Evolutionary conservation across 2,113 vertebrate genomes (phyloP).

Genomic region (Hippocampus comes): DNA sequence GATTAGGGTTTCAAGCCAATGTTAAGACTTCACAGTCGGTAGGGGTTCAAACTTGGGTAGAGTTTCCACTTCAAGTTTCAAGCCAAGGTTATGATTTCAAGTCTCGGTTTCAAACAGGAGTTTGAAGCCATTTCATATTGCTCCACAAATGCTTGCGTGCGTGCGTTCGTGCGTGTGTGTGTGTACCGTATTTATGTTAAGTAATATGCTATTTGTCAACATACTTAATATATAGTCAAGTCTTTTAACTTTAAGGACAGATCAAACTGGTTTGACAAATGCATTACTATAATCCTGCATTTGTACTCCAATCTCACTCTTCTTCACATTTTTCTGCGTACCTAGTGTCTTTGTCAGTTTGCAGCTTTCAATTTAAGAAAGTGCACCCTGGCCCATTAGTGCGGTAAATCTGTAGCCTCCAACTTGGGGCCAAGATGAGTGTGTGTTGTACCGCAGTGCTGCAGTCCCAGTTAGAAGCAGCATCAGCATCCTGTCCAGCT

Average conservation of each 20-base stretch:
- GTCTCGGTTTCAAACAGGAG: too few relatives aligned
- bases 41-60: too few relatives aligned
- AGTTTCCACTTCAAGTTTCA: too few relatives aligned
- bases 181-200: background rate
- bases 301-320: slow-evolving; percentile 11
- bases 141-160: background rate
- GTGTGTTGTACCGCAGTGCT: slow-evolving; percentile 68
- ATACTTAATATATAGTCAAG: too few relatives aligned
- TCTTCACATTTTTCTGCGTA: slow-evolving; percentile 5
- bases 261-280: background rate
- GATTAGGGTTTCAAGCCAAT: background rate
- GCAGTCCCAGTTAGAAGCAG: slow-evolving; percentile 55
- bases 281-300: background rate
- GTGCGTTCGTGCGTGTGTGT: background rate
- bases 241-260: background rate
- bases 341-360: slow-evolving; percentile 16
- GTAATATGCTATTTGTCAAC: background rate
- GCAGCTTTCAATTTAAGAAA: slow-evolving; percentile 60
- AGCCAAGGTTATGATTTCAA: too few relatives aligned
- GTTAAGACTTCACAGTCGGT: too few relatives aligned
- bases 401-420: slow-evolving; percentile 62
- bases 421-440: slow-evolving; percentile 54
- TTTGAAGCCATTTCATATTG: too few relatives aligned
- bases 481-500: slow-evolving; percentile 41
- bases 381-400: slow-evolving; percentile 58